Evolutionary conservation across 1,140 invertebrate genomes (phyloP).

Genomic region (Wasmannia auropunctata): DNA sequence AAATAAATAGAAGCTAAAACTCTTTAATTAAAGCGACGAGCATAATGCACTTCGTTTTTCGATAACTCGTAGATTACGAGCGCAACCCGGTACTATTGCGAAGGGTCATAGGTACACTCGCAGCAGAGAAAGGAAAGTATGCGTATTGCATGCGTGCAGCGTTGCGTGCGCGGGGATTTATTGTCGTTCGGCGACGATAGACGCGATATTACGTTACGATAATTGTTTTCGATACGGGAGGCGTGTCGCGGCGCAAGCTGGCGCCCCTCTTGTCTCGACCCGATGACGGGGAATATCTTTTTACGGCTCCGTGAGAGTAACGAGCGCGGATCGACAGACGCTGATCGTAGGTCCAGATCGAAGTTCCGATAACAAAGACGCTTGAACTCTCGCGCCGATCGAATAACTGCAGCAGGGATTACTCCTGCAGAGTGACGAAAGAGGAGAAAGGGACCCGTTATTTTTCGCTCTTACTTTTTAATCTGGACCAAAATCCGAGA

Average conservation of each 20-base stretch:
- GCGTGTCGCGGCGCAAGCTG: slow-evolving; percentile 33
- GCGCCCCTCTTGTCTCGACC: slow-evolving; percentile 3
- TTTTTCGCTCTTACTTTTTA: slow-evolving; percentile 4
- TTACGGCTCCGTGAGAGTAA: slow-evolving; percentile 20
- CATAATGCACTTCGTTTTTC: background rate
- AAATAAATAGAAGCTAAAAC: background rate
- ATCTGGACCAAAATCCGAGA: background rate
- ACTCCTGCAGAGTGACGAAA: background rate
- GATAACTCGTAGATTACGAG: slow-evolving; percentile 6
- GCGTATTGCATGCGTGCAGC: background rate
- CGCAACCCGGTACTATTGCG: background rate
- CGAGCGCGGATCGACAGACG: slow-evolving; percentile 39
- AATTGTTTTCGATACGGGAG: slow-evolving; percentile 56
- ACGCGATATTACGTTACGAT: slow-evolving; percentile 56
- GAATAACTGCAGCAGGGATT: slow-evolving; percentile 11
- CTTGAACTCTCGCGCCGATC: slow-evolving; percentile 22
- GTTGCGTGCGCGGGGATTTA: slow-evolving; percentile 45
- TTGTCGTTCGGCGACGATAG: slow-evolving; percentile 38
- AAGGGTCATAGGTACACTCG: slow-evolving; percentile 4
- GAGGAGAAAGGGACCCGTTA: background rate
- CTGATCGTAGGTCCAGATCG: slow-evolving; percentile 37
- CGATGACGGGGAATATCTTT: slow-evolving; percentile 7
- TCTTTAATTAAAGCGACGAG: background rate
- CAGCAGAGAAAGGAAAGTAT: background rate
- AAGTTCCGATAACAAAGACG: slow-evolving; percentile 59